Evolutionary conservation across 2,797 vertebrate genomes (phyloP), one percentile per base, ranked within the genome.

Genomic region (Carapus acus): DNA sequence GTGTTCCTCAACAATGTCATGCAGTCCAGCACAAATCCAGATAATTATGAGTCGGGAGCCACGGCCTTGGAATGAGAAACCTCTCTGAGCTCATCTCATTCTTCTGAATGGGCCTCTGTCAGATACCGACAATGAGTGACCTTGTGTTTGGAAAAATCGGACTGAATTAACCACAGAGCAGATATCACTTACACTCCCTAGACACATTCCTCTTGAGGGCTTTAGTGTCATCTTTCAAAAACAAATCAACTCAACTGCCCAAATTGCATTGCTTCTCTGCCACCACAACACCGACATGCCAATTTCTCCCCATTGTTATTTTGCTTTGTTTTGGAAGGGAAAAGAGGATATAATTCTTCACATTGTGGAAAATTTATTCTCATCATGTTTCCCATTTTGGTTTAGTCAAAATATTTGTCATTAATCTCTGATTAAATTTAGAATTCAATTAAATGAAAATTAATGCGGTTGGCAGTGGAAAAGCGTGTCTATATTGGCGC

Each of bases 31-130:
- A 47, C 75, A 75, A n/a, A 76, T 82, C 72, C 78, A 80, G 83
- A 86, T 86, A 84, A 86, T 85, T 82, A 84, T 78, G 79, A 82
- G 77, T 76, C 42, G 62, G 82, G 82, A 83, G 77, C 71, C 59
- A 59, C 54, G 34, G 76, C 65, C 73, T 73, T 74, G 68, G 76
- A 81, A 83, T 80, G 66, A 85, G 69, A 82, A 81, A 64, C 57
- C 77, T 77, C 79, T 82, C 76, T 61, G 60, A 80, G 80, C 80
- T 79, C 81, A 77, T 80, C 83, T 84, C 76, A 79, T 77, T 82
- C 76, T 79, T 77, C 66, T 80, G 67, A 81, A 81, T 82, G 82
- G 76, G 79, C 63, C 78, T 77, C 76, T 83, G 82, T 82, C 80
- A 73, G 61, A 81, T 53, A 50, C 71, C 82, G 81, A 85, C 83